phyloP scores from a whole-genome alignment of 1,140 invertebrate species.

The Diprion similis region DNA sequence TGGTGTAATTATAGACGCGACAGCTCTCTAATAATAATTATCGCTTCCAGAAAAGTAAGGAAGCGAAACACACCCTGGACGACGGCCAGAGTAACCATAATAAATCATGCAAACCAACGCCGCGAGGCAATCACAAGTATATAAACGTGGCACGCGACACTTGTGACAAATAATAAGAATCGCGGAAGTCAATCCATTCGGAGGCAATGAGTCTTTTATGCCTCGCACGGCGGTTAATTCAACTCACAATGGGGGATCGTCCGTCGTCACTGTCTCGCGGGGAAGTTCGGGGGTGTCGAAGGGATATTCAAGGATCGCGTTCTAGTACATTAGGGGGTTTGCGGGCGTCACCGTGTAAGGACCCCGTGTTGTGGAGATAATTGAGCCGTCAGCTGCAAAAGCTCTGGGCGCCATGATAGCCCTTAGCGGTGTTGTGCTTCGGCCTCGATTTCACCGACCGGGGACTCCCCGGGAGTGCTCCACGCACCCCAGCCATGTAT shows the following conservation, averaged over 20 bases:
- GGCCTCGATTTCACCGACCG: background rate
- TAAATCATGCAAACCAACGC: too few species aligned
- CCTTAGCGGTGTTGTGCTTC: slow-evolving; percentile 26
- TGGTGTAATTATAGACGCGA: too few species aligned
- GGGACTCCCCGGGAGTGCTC: too few species aligned
- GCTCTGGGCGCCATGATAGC: slow-evolving; percentile 48
- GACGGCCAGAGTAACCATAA: too few species aligned
- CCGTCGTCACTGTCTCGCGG: background rate
- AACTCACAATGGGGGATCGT: background rate
- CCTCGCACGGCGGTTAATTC: background rate
- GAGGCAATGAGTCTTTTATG: slow-evolving; percentile 44
- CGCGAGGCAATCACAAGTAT: too few species aligned
- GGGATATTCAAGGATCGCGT: slow-evolving; percentile 27
- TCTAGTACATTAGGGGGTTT: slow-evolving; percentile 28
- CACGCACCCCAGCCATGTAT: too few species aligned
- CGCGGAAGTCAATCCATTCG: slow-evolving; percentile 43
- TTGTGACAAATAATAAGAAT: too few species aligned
- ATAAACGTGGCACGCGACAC: too few species aligned
- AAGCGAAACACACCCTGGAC: too few species aligned
- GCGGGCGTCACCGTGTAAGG: slow-evolving; percentile 48
- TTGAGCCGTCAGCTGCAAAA: slow-evolving; percentile 56
- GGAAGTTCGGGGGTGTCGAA: slow-evolving; percentile 36
- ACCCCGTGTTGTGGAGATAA: slow-evolving; percentile 45
- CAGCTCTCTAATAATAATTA: too few species aligned
- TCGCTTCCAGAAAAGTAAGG: too few species aligned